A percentile compares a stretch with the other conserved stretches of the same genome.
Evolutionary conservation across 2,113 vertebrate species (phyloP).

Genomic region (Turnix velox): DNA sequence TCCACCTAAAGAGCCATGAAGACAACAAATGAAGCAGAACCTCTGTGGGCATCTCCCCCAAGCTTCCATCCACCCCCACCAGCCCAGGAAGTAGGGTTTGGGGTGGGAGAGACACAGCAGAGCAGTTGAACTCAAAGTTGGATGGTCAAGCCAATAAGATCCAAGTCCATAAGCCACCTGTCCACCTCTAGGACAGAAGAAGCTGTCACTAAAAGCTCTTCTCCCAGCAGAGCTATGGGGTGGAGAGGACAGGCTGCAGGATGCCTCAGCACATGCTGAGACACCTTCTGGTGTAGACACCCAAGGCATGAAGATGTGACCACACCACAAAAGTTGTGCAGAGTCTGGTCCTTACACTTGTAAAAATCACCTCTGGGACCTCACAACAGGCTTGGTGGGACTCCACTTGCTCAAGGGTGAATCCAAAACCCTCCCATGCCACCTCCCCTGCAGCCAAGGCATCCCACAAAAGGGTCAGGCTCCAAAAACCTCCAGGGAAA

Average conservation of each 20-base stretch:
- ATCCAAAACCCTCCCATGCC: neutral
- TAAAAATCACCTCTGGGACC: neutral
- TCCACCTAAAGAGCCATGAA: conserved; percentile 61
- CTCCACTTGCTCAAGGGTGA: neutral
- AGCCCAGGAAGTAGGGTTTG: neutral
- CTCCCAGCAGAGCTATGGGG: neutral
- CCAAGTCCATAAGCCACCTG: neutral
- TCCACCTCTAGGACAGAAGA: neutral
- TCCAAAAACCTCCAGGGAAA: too few relatives aligned
- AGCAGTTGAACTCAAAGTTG: neutral
- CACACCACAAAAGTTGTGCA: neutral
- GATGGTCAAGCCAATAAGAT: neutral
- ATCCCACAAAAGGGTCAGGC: neutral
- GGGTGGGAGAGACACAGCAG: neutral
- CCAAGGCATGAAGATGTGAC: neutral
- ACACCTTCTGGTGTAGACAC: neutral
- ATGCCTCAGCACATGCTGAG: neutral
- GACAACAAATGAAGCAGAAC: neutral
- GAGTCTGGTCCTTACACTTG: neutral
- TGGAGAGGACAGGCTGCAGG: neutral
- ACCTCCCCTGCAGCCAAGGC: accelerated
- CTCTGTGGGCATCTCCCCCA: neutral
- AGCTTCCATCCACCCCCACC: neutral
- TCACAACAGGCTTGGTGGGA: neutral
- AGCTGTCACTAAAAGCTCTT: neutral